Percentiles rank a stretch among this genome's conserved stretches.
phyloP scores from a whole-genome alignment of 1,140 invertebrate species.

The Calosoma granatense region DNA sequence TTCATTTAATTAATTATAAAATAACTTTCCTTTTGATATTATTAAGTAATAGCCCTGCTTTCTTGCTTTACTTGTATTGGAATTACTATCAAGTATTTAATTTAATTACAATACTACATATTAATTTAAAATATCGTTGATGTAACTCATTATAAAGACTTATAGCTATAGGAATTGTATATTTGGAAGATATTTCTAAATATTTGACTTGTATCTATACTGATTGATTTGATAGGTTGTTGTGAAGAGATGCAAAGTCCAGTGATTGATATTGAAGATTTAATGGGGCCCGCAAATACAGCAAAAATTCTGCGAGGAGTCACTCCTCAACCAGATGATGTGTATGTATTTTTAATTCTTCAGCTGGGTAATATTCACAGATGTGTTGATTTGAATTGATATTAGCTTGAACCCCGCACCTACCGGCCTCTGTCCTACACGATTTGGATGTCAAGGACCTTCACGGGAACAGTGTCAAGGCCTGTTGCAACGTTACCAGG shows the following conservation, averaged over 20 bases:
- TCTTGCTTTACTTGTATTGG: too few relatives aligned
- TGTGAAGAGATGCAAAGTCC: slow-evolving; percentile 33
- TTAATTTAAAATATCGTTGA: too few relatives aligned
- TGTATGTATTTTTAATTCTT: slow-evolving; percentile 19
- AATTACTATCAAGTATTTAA: too few relatives aligned
- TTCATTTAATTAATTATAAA: background rate
- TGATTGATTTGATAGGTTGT: slow-evolving; percentile 14
- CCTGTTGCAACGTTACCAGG: slow-evolving; percentile 41
- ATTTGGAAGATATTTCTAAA: too few relatives aligned
- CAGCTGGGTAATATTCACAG: slow-evolving; percentile 11
- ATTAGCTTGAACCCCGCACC: background rate
- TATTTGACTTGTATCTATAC: too few relatives aligned
- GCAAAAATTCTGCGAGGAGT: slow-evolving; percentile 10
- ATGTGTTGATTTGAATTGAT: too few relatives aligned
- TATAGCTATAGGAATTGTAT: too few relatives aligned
- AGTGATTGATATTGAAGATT: slow-evolving; percentile 61
- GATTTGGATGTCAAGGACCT: slow-evolving; percentile 36
- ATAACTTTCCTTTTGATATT: too few relatives aligned
- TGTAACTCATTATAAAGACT: too few relatives aligned
- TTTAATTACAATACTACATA: too few relatives aligned
- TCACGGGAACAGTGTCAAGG: slow-evolving; percentile 41
- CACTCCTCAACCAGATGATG: slow-evolving; percentile 6
- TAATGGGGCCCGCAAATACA: slow-evolving; percentile 34
- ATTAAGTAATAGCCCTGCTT: too few relatives aligned
- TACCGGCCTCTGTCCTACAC: slow-evolving; percentile 32